These are phyloP conservation scores for Crypturellus tataupa DNA, from an alignment of 2,797 vertebrate species.

Conservation along the genomic window DNA sequence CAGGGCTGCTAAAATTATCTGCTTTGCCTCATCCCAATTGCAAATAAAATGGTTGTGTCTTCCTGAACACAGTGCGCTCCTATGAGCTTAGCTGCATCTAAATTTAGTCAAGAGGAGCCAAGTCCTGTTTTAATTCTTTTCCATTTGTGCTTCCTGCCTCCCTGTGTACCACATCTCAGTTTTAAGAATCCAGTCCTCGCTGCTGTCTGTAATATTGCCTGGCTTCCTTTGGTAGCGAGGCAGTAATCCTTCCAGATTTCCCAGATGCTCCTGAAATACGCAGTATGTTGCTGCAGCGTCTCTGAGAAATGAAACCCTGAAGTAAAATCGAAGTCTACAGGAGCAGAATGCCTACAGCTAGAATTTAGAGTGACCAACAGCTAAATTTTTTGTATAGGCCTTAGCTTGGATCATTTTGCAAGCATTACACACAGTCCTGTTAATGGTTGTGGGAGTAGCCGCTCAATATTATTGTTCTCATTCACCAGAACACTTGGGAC, in stretches of 20 bases:
- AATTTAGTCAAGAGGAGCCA: not conserved
- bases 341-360: not conserved
- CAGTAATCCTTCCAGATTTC: not conserved
- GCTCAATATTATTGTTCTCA: not conserved
- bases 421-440: not conserved
- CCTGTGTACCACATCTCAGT: conserved; percentile 13
- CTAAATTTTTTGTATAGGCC: not conserved
- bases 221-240: conserved; percentile 19
- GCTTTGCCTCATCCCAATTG: not conserved
- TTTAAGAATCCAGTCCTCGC: conserved; percentile 30
- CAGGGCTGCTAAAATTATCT: not conserved
- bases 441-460: not conserved
- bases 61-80: conserved; percentile 45
- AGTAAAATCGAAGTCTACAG: not conserved
- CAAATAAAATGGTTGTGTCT: conserved; percentile 30
- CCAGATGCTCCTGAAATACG: not conserved
- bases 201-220: conserved; percentile 1
- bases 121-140: conserved; percentile 54
- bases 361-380: not conserved
- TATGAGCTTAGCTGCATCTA: conserved; percentile 26
- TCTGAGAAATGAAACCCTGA: not conserved
- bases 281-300: not conserved
- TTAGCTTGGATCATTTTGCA: conserved; percentile 7
- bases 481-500: not conserved
- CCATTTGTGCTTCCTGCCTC: conserved; percentile 62